Conservation (phyloP, 2,888 invertebrate genomes). For the Spicauda simplicius region DNA sequence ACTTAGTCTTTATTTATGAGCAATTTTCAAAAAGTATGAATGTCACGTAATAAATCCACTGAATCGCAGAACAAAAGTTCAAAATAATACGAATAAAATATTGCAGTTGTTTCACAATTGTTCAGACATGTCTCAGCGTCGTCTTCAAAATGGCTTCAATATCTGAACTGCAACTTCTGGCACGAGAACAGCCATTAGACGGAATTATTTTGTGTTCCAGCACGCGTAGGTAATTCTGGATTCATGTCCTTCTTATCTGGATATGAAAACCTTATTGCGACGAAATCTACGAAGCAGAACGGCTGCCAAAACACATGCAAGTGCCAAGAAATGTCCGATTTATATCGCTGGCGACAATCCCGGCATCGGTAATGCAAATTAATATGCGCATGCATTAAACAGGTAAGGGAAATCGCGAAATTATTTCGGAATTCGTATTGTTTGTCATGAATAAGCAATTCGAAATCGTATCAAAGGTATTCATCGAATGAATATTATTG, state of each 20-base stretch:
- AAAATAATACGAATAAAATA: no score
- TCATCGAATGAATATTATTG: no score
- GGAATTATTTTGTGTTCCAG: conserved; percentile 30
- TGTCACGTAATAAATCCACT: no score
- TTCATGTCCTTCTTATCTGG: conserved; percentile 34
- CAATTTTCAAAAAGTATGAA: no score
- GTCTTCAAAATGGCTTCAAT: conserved; percentile 22
- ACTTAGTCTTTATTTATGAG: no score
- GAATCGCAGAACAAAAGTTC: no score
- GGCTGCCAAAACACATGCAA: conserved; percentile 39
- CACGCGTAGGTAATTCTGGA: conserved; percentile 31
- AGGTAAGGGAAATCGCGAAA: neutral
- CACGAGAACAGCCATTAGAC: conserved; percentile 29
- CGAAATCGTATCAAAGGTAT: no score
- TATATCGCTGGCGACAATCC: conserved; percentile 26
- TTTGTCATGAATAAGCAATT: no score
- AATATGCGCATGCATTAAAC: conserved; percentile 10
- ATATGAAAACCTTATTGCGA: conserved; percentile 31
- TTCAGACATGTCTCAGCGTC: conserved; percentile 1
- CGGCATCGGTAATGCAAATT: conserved; percentile 18
- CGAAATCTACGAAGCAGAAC: conserved; percentile 31
- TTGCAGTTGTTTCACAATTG: neutral
- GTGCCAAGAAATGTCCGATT: conserved; percentile 40
- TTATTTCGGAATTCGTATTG: no score
- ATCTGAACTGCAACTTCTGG: conserved; percentile 22